Evolutionary conservation across 2,888 invertebrate genomes (phyloP).

Genomic region (Agrenia bidenticulata): DNA sequence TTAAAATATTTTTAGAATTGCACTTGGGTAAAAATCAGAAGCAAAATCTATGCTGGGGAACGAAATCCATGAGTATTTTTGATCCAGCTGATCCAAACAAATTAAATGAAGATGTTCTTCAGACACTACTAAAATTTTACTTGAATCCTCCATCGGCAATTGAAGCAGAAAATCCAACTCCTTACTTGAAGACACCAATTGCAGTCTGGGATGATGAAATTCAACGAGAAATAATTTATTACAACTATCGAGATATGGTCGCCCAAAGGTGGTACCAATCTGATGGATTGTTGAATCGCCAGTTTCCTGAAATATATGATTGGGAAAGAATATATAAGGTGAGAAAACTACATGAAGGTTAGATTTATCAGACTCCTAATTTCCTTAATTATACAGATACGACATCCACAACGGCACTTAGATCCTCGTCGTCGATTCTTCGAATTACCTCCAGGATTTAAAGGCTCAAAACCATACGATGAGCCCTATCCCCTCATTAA

Average conservation of each 20-base stretch:
- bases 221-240: constrained; percentile 69
- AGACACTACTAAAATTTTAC: constrained; percentile 72
- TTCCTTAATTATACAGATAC: constrained; percentile 51
- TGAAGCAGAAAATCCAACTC: constrained; percentile 58
- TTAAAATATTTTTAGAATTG: constrained; percentile 25
- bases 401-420: constrained; percentile 66
- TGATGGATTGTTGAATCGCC: constrained; percentile 59
- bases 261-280: constrained; percentile 63
- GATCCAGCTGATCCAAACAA: constrained; percentile 58
- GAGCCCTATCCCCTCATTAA: constrained; percentile 67
- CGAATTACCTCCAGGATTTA: constrained; percentile 62
- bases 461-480: constrained; percentile 69
- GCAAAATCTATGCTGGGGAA: constrained; percentile 78
- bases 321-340: constrained; percentile 82
- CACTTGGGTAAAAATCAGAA: constrained; percentile 63
- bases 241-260: constrained; percentile 67
- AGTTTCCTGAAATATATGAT: constrained; percentile 69
- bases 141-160: constrained; percentile 74
- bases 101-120: constrained; percentile 72
- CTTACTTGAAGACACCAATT: constrained; percentile 62
- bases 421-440: constrained; percentile 67
- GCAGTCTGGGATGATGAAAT: constrained; percentile 68
- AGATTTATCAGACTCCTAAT: neutral
- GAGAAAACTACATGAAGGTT: constrained; percentile 1
- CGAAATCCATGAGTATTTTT: constrained; percentile 70